phyloP scores from a whole-genome alignment of 2,888 invertebrate species.

The Alloscopus bannaensis region DNA sequence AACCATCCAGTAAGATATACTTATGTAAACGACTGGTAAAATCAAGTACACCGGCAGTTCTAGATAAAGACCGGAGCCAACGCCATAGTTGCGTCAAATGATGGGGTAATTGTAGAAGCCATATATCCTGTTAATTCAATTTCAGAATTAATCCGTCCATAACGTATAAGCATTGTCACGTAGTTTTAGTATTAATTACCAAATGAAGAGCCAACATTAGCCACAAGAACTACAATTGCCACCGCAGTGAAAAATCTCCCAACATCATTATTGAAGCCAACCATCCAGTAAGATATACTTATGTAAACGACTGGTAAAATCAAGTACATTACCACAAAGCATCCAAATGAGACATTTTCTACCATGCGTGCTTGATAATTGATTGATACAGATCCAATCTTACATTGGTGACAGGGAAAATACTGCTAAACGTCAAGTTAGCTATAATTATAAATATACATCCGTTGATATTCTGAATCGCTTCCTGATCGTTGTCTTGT shows the following conservation, averaged over 20 bases:
- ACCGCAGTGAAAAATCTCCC: conserved; percentile 81
- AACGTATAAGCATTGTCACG: background rate
- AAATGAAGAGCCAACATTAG: conserved; percentile 92
- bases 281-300: conserved; percentile 90
- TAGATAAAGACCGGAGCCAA: conserved; percentile 92
- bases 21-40: conserved; percentile 88
- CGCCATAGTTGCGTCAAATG: conserved; percentile 84
- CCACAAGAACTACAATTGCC: conserved; percentile 85
- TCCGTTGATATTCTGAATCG: conserved; percentile 96
- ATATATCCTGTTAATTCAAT: conserved; percentile 91
- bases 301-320: conserved; percentile 89
- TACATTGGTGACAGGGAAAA: conserved; percentile 96
- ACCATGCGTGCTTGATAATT: no score
- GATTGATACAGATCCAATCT: no score
- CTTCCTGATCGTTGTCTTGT: conserved; percentile 88
- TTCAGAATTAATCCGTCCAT: no score
- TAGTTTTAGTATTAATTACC: conserved; percentile 78
- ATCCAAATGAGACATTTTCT: no score
- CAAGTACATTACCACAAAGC: no score
- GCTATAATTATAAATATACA: conserved; percentile 92
- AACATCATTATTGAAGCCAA: conserved; percentile 85
- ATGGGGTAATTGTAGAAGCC: conserved; percentile 85
- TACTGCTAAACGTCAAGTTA: conserved; percentile 95
- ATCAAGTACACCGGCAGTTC: conserved; percentile 91
- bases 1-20: conserved; percentile 91